Base-by-base conservation (phyloP, 2,797 vertebrate species). In the Chlorospingus semifuscus region DNA sequence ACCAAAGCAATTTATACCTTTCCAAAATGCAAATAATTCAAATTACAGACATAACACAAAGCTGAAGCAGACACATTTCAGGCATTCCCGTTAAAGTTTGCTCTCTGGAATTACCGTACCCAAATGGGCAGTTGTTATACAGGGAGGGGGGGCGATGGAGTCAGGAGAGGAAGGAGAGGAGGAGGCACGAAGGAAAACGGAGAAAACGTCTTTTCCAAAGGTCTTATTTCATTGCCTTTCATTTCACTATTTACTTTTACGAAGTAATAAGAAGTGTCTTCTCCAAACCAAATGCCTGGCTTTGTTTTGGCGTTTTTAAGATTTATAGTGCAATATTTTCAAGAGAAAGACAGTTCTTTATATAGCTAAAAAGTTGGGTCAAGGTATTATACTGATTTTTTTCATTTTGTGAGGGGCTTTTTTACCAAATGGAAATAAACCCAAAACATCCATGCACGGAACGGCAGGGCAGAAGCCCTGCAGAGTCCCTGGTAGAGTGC, bases 21-120 rank as follows among this genome's bases (percentile, higher is more conserved):
- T 97, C 97, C 96, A 97, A 97, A 97, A 97, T 97, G 97, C 96
- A 97, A 98, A 98, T 98, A 97, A 97, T 97, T 96, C 96, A 97
- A 95, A 95, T 95, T 97, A 96, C 94, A 97, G 97, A 97, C 97
- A 97, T 97, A 97, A 96, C 94, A 96, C 91, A 82, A 94, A 95
- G 97, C 93, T 96, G 97, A 97, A 96, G 96, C 95, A 96, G 97
- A 97, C 97, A 97, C 96, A 97, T 97, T 97, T 97, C 95, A 97
- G 96, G 97, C 96, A 97, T 97, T 97, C 96, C 97, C 90, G 87
- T 95, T 96, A 94, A 95, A 96, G 90, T 86, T 90, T 78, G 94
- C 88, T 91, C 94, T 91, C 86, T 91, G 92, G 87, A 96, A 83
- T 93, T 92, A 94, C 94, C 41, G 37, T 96, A 88, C 93, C 93